Conservation (phyloP, 2,888 invertebrate species). For the Kuschelorhynchus macadamiae region DNA sequence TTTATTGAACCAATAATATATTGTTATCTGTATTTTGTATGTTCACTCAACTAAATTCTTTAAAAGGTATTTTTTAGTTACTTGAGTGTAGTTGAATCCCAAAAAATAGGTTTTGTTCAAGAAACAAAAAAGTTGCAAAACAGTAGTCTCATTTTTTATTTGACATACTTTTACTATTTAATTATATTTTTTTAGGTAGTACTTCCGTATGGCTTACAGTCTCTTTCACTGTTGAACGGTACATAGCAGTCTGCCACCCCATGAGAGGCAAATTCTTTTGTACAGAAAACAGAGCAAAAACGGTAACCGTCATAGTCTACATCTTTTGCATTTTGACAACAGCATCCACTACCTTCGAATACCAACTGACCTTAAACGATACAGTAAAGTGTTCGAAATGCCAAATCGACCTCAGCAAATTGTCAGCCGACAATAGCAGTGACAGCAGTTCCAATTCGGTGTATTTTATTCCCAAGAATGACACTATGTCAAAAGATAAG, state of each 20-base stretch:
- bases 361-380: conserved; percentile 68
- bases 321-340: conserved; percentile 76
- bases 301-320: conserved; percentile 74
- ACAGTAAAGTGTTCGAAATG: conserved; percentile 56
- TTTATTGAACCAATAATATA: too few species aligned
- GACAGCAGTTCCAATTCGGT: conserved; percentile 34
- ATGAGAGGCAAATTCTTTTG: conserved; percentile 79
- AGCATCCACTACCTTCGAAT: conserved; percentile 78
- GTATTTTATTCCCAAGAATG: conserved; percentile 50
- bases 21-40: too few species aligned
- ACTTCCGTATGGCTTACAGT: conserved; percentile 83
- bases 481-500: conserved; percentile 9
- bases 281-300: conserved; percentile 79
- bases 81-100: too few species aligned
- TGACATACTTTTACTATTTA: too few species aligned
- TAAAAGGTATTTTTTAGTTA: too few species aligned
- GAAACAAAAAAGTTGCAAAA: too few species aligned
- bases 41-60: too few species aligned
- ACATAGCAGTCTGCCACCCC: conserved; percentile 83
- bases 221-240: conserved; percentile 82
- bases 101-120: too few species aligned
- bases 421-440: conserved; percentile 15
- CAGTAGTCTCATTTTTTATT: too few species aligned
- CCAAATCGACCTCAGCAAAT: conserved; percentile 44
- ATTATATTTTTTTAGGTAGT: conserved; percentile 71